Base-by-base conservation (phyloP, 2,113 vertebrate species). In the Burhinus bistriatus region DNA sequence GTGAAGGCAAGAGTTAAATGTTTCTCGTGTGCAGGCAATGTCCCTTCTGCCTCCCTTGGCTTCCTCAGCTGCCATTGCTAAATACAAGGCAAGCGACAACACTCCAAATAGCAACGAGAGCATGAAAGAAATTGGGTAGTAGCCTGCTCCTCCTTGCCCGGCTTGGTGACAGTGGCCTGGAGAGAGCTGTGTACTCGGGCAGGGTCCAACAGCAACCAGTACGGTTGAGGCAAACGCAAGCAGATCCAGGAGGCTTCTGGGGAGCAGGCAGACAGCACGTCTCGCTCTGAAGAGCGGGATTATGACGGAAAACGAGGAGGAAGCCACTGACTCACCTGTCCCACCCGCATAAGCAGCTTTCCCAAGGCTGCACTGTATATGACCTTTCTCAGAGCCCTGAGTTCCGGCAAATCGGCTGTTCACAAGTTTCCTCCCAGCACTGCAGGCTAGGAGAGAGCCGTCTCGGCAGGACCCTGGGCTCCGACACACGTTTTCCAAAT, bases 251-350 rank as follows among this genome's bases (percentile, higher is more conserved):
- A 84, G 65, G 36, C 64, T 89, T 19, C 13, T 5, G 10, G 82
- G 55, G 84, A 80, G 78, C 40, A 47, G 83, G 82, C 57, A 84
- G 66, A 18, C 18, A 83, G 90, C 86, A 77, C 1, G 0, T 25
- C 83, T 73, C 1, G 0, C 88, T 93, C 77, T 5, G 15, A 51
- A 61, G 83, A 88, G 82, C 5, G 30, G 70, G 88, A 83, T 88
- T 86, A 83, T 40, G 64, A 91, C 0, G 5, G 64, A 61, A 76
- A 86, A 95, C 0, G 49, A 87, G 87, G 78, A 97, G 90, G 83
- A 87, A 87, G 95, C 16, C 68, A 70, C 72, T 80, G 76, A 84
- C 77, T 97, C 91, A 87, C 78, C 93, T 91, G 66, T 85, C 86
- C 87, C 85, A 92, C 75, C 76, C 4, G 4, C 42, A 3, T 52